Evolutionary conservation across 2,797 vertebrate genomes (phyloP).

Genomic region (Vultur gryphus): DNA sequence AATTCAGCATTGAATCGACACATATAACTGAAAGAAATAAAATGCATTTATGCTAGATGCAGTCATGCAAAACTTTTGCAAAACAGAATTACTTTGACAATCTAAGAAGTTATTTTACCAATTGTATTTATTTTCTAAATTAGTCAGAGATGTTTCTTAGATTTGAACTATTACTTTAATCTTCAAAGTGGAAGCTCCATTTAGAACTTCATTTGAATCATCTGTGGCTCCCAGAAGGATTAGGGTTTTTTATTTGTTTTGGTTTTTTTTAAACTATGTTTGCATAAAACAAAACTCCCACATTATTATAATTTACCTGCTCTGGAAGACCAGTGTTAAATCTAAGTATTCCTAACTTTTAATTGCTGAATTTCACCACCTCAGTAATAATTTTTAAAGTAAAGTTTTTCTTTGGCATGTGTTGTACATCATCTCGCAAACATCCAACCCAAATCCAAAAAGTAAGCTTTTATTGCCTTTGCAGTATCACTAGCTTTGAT

Average conservation of each 20-base stretch:
- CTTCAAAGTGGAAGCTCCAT: not conserved
- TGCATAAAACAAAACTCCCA: not conserved
- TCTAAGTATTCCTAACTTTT: not conserved
- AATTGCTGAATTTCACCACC: not conserved
- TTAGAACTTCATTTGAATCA: not conserved
- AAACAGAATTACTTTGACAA: not conserved
- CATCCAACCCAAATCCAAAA: not conserved
- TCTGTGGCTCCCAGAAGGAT: not conserved
- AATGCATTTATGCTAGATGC: not conserved
- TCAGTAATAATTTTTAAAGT: not conserved
- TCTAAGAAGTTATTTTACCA: not conserved
- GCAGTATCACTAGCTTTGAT: not conserved
- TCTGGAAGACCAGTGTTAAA: not conserved
- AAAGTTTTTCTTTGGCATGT: not conserved
- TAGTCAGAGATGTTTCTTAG: not conserved
- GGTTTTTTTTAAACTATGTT: not conserved
- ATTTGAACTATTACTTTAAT: not conserved
- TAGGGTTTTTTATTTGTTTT: not conserved
- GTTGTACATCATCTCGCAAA: not conserved
- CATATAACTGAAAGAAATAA: slow-evolving; percentile 83
- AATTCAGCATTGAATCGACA: slow-evolving; percentile 86
- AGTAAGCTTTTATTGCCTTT: not conserved
- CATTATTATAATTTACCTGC: not conserved
- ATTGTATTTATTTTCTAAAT: not conserved
- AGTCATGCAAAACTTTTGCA: not conserved